Evolutionary conservation across 2,888 invertebrate species (phyloP).

Genomic region (Tanytarsus gracilentus): DNA sequence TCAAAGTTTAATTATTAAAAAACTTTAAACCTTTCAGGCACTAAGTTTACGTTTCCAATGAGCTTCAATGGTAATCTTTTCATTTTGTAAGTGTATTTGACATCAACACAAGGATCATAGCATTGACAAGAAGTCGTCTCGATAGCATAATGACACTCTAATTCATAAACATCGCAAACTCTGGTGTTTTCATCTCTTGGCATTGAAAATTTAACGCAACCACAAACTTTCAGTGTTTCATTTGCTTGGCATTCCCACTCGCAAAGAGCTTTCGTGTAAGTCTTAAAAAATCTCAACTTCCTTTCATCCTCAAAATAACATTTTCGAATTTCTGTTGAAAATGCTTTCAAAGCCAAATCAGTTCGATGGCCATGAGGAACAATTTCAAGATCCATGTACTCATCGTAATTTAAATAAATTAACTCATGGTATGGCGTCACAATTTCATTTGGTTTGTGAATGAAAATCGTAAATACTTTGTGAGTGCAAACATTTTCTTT

Average conservation of each 20-base stretch:
- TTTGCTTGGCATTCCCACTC: not conserved
- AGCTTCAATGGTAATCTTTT: too few relatives aligned
- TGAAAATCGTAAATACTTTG: too few relatives aligned
- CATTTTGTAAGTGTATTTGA: not conserved
- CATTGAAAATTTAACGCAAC: not conserved
- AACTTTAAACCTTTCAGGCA: too few relatives aligned
- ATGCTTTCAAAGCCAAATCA: not conserved
- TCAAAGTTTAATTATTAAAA: too few relatives aligned
- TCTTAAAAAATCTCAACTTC: not conserved
- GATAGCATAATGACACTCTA: not conserved
- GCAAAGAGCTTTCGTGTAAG: not conserved
- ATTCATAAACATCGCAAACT: not conserved
- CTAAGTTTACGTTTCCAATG: too few relatives aligned
- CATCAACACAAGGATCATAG: not conserved
- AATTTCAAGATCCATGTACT: too few relatives aligned
- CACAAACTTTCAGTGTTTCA: not conserved
- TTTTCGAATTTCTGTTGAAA: not conserved
- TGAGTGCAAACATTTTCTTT: too few relatives aligned
- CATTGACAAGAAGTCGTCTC: not conserved
- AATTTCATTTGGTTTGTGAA: too few relatives aligned
- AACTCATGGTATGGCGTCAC: too few relatives aligned
- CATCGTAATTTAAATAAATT: too few relatives aligned
- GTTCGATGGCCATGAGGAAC: too few relatives aligned
- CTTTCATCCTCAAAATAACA: not conserved
- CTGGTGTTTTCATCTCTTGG: not conserved